phyloP scores from a whole-genome alignment of 2,113 vertebrate species.

The Bubo scandiacus region DNA sequence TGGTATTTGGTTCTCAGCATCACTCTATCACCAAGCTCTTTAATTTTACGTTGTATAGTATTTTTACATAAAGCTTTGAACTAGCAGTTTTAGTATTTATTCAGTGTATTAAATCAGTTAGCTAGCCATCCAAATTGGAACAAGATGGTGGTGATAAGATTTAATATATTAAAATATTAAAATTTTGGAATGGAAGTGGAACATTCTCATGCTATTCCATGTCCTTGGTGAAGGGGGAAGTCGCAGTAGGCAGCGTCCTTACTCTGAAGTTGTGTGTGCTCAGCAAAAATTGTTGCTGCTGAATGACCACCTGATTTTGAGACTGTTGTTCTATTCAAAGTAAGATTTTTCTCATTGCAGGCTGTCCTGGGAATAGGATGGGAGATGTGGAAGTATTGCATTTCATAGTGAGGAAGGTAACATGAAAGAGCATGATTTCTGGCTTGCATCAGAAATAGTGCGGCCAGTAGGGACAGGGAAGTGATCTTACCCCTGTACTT shows the following conservation, averaged over 20 bases:
- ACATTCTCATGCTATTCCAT: not conserved
- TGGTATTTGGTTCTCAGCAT: not conserved
- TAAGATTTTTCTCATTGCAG: not conserved
- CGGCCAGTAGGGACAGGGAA: no score
- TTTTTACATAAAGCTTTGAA: not conserved
- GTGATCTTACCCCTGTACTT: no score
- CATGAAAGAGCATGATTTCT: not conserved
- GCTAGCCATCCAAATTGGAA: not conserved
- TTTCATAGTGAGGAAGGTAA: not conserved
- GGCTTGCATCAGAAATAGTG: no score
- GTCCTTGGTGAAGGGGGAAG: not conserved
- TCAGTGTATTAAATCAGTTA: not conserved
- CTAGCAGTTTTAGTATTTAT: not conserved
- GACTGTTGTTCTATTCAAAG: not conserved
- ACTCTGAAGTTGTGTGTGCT: not conserved
- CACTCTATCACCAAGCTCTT: not conserved
- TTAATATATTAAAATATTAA: not conserved
- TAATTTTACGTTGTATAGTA: not conserved
- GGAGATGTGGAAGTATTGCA: not conserved
- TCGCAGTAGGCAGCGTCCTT: not conserved
- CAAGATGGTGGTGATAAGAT: not conserved
- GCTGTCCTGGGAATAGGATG: not conserved
- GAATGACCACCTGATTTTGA: not conserved
- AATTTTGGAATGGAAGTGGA: not conserved
- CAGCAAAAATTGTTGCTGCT: not conserved